Conservation (phyloP, 2,113 vertebrate species). For the Epinephelus lanceolatus region DNA sequence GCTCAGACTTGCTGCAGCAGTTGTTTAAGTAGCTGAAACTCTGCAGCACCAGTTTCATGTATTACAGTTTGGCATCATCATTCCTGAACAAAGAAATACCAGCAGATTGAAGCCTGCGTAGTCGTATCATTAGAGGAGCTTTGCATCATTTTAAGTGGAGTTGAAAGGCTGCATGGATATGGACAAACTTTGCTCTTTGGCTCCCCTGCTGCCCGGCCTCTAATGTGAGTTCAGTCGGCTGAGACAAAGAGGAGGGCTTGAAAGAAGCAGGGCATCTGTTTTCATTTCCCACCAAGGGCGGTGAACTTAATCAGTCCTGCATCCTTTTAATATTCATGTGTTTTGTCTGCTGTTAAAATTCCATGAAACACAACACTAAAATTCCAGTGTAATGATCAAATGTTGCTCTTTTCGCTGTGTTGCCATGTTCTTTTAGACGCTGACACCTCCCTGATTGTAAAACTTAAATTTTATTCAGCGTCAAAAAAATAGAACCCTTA, state of each 20-base stretch:
- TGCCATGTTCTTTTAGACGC: not conserved
- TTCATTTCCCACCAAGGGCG: not conserved
- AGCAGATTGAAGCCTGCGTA: not conserved
- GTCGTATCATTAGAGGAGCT: slow-evolving; percentile 20
- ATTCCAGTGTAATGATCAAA: not conserved
- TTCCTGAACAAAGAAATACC: not conserved
- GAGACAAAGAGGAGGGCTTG: slow-evolving; percentile 9
- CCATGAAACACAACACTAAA: not conserved
- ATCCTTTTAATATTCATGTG: not conserved
- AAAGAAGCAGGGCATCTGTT: slow-evolving; percentile 13
- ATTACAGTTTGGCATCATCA: not conserved
- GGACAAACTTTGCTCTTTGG: slow-evolving; percentile 6
- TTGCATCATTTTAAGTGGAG: slow-evolving; percentile 16
- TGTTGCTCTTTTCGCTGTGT: not conserved
- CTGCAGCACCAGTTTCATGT: not conserved
- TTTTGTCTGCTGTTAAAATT: not conserved
- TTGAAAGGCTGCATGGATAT: not conserved
- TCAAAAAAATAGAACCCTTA: slow-evolving; percentile 7
- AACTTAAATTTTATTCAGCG: slow-evolving; percentile 9
- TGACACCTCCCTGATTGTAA: slow-evolving; percentile 1
- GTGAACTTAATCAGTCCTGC: not conserved
- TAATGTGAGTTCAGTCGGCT: slow-evolving; percentile 31
- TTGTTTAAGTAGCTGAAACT: slow-evolving; percentile 30
- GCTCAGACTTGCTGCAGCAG: slow-evolving; percentile 38
- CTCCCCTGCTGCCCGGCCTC: slow-evolving; percentile 29